Evolutionary conservation across 2,113 vertebrate genomes (phyloP).

Genomic region (Isurus oxyrinchus): DNA sequence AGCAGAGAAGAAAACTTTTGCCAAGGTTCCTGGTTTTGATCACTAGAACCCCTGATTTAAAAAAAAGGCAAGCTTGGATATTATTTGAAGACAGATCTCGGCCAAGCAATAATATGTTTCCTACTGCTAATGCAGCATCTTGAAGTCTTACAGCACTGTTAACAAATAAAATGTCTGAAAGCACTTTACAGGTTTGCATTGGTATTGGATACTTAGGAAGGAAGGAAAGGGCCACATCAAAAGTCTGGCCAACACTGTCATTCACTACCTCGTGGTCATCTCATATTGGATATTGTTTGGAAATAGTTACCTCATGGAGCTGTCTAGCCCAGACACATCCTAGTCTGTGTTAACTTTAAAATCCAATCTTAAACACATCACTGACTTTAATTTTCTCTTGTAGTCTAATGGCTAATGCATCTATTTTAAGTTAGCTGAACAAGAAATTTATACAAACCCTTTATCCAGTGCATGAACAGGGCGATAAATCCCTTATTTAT

Average conservation of each 20-base stretch:
- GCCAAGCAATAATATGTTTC: background rate
- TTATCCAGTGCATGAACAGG: background rate
- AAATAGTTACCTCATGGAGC: background rate
- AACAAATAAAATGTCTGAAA: background rate
- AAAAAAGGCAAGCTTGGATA: background rate
- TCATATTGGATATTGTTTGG: background rate
- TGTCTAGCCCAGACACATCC: background rate
- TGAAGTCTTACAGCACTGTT: background rate
- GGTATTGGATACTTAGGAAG: background rate
- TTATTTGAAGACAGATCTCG: background rate
- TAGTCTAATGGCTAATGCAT: background rate
- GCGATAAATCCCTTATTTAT: background rate
- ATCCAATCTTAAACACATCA: background rate
- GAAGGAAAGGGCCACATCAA: background rate
- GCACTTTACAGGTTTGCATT: background rate
- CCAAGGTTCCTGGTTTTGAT: background rate
- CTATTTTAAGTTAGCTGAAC: background rate
- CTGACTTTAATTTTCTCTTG: background rate
- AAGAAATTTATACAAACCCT: background rate
- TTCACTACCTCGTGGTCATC: background rate
- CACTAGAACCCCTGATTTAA: background rate
- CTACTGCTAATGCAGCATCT: background rate
- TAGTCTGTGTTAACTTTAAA: background rate
- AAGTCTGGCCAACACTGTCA: background rate
- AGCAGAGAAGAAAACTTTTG: background rate